phyloP scores from a whole-genome alignment of 2,113 vertebrate genomes.

The Channa maculata region DNA sequence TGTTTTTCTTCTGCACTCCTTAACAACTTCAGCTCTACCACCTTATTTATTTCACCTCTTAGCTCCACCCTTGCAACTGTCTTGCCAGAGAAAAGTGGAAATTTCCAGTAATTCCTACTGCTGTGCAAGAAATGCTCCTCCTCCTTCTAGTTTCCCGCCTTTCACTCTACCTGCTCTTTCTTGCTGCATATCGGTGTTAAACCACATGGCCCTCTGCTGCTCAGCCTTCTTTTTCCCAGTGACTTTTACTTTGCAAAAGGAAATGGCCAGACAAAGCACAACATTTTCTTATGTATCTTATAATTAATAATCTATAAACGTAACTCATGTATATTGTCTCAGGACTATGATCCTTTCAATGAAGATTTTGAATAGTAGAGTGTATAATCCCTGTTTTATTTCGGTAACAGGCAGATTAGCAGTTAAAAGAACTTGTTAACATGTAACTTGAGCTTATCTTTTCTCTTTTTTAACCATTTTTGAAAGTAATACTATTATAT shows the following conservation, averaged over 20 bases:
- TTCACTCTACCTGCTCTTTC: slow-evolving; percentile 77
- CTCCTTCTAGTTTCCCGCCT: slow-evolving; percentile 75
- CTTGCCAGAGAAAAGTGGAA: slow-evolving; percentile 83
- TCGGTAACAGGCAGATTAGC: neutral
- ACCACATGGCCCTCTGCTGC: slow-evolving; percentile 54
- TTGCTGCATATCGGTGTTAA: slow-evolving; percentile 38
- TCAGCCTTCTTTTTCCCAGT: neutral
- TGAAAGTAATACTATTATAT: neutral
- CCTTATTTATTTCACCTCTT: slow-evolving; percentile 70
- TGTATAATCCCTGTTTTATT: neutral
- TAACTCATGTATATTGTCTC: neutral
- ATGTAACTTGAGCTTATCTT: slow-evolving; percentile 4
- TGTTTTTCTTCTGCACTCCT: slow-evolving; percentile 7
- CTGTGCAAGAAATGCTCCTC: slow-evolving; percentile 73
- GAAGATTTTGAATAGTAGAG: neutral
- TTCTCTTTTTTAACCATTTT: neutral
- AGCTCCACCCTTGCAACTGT: slow-evolving; percentile 67
- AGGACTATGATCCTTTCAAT: slow-evolving; percentile 1
- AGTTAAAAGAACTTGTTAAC: neutral
- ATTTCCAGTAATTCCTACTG: slow-evolving; percentile 84
- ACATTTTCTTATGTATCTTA: neutral
- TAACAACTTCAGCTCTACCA: slow-evolving; percentile 20
- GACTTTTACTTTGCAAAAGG: slow-evolving; percentile 18
- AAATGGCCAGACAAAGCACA: too few species aligned
- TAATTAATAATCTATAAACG: neutral